Conservation (phyloP, 2,888 invertebrate species). For the Ctenicera cuprea region DNA sequence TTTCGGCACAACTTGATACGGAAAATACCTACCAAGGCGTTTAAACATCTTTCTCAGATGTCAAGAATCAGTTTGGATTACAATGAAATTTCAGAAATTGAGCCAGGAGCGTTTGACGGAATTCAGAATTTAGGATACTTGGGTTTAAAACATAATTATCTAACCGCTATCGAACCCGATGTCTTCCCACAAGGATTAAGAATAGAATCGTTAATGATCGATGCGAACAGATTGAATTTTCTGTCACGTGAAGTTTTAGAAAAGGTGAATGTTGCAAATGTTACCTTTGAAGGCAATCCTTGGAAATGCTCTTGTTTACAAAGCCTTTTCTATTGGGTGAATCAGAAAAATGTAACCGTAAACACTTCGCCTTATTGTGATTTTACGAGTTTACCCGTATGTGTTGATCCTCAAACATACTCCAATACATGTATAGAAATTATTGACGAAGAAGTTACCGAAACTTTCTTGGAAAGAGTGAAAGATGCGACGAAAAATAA, state of each 20-base stretch:
- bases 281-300: slow-evolving; percentile 59
- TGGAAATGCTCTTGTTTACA: slow-evolving; percentile 63
- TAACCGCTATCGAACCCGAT: slow-evolving; percentile 54
- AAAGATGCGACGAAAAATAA: background rate
- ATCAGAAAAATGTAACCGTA: background rate
- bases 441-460: slow-evolving; percentile 10
- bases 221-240: slow-evolving; percentile 61
- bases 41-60: slow-evolving; percentile 52
- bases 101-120: slow-evolving; percentile 58
- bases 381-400: slow-evolving; percentile 11
- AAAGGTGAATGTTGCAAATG: slow-evolving; percentile 53
- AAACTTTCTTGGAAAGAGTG: slow-evolving; percentile 17
- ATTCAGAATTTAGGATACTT: slow-evolving; percentile 57
- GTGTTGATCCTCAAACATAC: slow-evolving; percentile 15
- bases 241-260: slow-evolving; percentile 56
- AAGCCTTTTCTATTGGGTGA: slow-evolving; percentile 38
- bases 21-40: slow-evolving; percentile 57
- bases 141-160: slow-evolving; percentile 58
- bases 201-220: slow-evolving; percentile 54
- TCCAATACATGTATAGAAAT: slow-evolving; percentile 14
- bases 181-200: slow-evolving; percentile 54
- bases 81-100: slow-evolving; percentile 59
- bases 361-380: slow-evolving; percentile 4
- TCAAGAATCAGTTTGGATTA: slow-evolving; percentile 56
- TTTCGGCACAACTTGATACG: slow-evolving; percentile 58